These are phyloP conservation scores for Meriones psammophilus DNA, from an alignment of 2,797 vertebrate genomes.

Conservation along the genomic window DNA sequence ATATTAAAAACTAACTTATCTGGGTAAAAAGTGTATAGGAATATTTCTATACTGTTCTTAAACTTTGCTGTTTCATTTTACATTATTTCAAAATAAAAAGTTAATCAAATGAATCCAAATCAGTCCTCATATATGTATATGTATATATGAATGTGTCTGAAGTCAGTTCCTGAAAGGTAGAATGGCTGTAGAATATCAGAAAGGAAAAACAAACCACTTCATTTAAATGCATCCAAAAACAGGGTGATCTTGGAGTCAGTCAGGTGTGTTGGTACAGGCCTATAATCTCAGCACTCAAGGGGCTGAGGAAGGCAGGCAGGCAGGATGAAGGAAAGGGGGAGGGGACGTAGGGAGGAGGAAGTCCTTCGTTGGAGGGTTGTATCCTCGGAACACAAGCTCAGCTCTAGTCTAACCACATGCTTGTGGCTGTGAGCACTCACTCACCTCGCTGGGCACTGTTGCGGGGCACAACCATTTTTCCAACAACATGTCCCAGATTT, in stretches of 20 bases:
- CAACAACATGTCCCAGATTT: constrained; percentile 93
- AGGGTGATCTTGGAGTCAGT: neutral
- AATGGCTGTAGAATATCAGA: neutral
- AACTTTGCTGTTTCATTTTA: neutral
- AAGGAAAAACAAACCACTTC: neutral
- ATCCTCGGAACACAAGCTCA: accelerated
- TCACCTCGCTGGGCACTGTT: constrained; percentile 87
- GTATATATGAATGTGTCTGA: neutral
- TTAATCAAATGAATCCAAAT: neutral
- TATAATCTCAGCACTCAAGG: too few species aligned
- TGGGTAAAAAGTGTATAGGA: neutral
- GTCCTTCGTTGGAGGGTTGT: neutral
- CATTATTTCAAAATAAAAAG: neutral
- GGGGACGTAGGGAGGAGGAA: neutral
- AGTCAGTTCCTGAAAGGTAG: neutral
- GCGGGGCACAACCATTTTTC: constrained; percentile 96
- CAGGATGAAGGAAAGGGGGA: too few species aligned
- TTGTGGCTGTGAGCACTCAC: neutral
- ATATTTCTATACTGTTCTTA: neutral
- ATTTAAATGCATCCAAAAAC: neutral
- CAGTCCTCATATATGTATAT: neutral
- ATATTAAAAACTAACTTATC: neutral
- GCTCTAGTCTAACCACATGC: neutral
- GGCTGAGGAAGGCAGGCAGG: too few species aligned
- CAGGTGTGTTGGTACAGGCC: neutral